Conservation (phyloP, 2,888 invertebrate genomes). For the Chloroclysta siterata region DNA sequence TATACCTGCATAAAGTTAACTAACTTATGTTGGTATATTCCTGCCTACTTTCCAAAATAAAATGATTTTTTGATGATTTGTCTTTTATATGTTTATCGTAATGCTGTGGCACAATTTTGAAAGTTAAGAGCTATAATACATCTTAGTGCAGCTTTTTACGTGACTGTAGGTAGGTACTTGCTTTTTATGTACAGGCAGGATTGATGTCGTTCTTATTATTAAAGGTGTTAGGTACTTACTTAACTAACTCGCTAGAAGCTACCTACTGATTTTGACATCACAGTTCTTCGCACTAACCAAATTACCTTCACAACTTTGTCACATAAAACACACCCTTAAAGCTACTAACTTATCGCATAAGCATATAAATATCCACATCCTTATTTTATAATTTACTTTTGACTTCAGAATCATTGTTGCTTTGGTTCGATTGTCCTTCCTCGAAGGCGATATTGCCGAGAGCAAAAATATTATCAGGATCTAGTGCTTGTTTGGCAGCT, state of each 20-base stretch:
- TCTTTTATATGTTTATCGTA: no score
- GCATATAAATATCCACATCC: not conserved
- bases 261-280: conserved; percentile 5
- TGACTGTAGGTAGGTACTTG: not conserved
- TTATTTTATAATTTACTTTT: conserved; percentile 70
- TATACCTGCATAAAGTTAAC: no score
- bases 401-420: conserved; percentile 25
- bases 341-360: not conserved
- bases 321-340: not conserved
- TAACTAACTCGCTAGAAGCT: not conserved
- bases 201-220: not conserved
- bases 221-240: not conserved
- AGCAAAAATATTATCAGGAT: conserved; percentile 98
- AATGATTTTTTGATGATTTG: no score
- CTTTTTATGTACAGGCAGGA: no score
- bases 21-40: no score
- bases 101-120: no score
- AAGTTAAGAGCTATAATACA: no score
- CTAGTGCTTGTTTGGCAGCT: conserved; percentile 94
- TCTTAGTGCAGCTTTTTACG: no score
- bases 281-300: not conserved
- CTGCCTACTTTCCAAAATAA: no score
- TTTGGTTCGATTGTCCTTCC: conserved; percentile 43
- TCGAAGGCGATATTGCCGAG: conserved; percentile 88
- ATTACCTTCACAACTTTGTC: not conserved